Conservation (phyloP, 2,113 vertebrate species). For the Acrocephalus arundinaceus region DNA sequence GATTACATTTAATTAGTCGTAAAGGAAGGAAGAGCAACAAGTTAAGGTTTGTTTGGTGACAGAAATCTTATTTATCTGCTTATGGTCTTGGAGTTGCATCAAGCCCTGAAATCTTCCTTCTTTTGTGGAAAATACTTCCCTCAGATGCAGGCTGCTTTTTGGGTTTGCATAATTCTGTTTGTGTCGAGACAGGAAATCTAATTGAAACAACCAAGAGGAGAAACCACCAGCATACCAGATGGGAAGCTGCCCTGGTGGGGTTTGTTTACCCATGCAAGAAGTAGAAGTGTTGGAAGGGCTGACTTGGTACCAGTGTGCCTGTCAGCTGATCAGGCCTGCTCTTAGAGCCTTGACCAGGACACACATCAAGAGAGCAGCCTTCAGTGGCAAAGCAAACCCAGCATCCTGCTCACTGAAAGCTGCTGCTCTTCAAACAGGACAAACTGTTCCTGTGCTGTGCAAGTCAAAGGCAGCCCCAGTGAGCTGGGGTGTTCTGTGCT, state of each 20-base stretch:
- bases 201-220: background rate
- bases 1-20: slow-evolving; percentile 19
- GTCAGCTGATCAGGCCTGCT: background rate
- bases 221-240: background rate
- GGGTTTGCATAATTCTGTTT: slow-evolving; percentile 10
- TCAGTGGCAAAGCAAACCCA: background rate
- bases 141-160: background rate
- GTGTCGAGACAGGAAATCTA: background rate
- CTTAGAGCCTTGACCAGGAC: background rate
- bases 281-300: background rate
- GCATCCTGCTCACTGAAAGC: background rate
- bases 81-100: background rate
- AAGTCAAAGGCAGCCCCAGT: fast-evolving
- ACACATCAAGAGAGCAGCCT: background rate
- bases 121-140: slow-evolving; percentile 15
- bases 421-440: background rate
- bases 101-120: background rate
- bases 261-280: background rate
- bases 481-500: background rate
- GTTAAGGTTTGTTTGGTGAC: slow-evolving; percentile 29
- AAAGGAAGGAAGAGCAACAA: background rate
- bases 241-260: background rate
- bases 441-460: background rate
- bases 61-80: slow-evolving; percentile 12
- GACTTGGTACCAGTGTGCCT: background rate